A percentile compares a stretch with the other conserved stretches of the same genome.
These are phyloP conservation scores for Sinelater perroti DNA, from an alignment of 2,888 invertebrate genomes.

Conservation along the genomic window DNA sequence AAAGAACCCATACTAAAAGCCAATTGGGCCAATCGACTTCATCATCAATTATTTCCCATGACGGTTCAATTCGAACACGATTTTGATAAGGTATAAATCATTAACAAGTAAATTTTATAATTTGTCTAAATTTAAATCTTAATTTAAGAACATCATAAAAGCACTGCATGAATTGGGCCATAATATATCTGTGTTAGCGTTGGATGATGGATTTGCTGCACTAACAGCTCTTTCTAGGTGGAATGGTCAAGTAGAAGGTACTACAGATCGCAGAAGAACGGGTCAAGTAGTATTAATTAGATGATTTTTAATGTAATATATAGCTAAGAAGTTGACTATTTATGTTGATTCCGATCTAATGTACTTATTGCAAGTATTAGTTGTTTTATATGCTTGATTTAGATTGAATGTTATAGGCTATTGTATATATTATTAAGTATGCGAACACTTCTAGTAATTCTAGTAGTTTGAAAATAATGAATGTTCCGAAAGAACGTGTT, in stretches of 20 bases:
- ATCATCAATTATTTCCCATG: slow-evolving; percentile 73
- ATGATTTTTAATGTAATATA: no score
- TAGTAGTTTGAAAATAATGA: no score
- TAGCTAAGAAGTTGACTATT: no score
- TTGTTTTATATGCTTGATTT: no score
- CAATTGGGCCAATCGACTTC: slow-evolving; percentile 65
- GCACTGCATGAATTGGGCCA: slow-evolving; percentile 65
- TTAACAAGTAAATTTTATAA: no score
- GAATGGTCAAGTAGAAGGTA: slow-evolving; percentile 58
- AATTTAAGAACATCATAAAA: slow-evolving; percentile 59
- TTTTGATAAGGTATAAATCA: slow-evolving; percentile 52
- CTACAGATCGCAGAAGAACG: slow-evolving; percentile 61
- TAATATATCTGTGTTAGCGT: slow-evolving; percentile 55
- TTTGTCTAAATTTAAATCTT: no score
- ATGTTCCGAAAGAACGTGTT: no score
- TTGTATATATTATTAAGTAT: no score
- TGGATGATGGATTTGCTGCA: slow-evolving; percentile 70
- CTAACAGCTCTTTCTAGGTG: slow-evolving; percentile 66
- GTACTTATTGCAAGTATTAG: no score
- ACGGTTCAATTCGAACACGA: slow-evolving; percentile 62
- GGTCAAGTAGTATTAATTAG: slow-evolving; percentile 57
- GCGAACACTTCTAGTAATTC: no score
- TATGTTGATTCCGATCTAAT: no score
- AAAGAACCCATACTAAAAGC: slow-evolving; percentile 64
- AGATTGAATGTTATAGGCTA: no score